phyloP scores from a whole-genome alignment of 2,888 invertebrate species.

The Caenorhabditis becei region DNA sequence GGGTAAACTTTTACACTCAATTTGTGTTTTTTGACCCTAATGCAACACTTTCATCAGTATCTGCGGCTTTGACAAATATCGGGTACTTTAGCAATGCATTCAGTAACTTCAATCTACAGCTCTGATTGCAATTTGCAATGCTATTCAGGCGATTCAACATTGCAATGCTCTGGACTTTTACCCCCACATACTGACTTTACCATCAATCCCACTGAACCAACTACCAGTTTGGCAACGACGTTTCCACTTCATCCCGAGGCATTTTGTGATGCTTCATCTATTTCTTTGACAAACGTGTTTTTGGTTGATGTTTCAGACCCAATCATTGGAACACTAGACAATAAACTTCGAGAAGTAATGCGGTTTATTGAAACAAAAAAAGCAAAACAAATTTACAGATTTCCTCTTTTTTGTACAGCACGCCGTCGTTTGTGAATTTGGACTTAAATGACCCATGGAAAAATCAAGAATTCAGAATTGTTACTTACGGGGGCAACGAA shows the following conservation, averaged over 20 bases:
- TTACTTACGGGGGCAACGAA: conserved; percentile 58
- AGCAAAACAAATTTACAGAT: background rate
- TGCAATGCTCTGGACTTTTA: conserved; percentile 46
- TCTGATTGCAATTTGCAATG: background rate
- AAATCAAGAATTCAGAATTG: conserved; percentile 48
- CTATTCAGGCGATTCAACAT: conserved; percentile 40
- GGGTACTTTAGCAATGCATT: conserved; percentile 43
- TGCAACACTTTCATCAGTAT: conserved; percentile 14
- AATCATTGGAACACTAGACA: conserved; percentile 54
- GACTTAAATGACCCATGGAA: conserved; percentile 23
- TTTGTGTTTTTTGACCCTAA: conserved; percentile 30
- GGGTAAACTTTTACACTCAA: conserved; percentile 53
- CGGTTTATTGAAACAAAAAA: too few relatives aligned
- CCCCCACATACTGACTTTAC: conserved; percentile 10
- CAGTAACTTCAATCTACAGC: conserved; percentile 7
- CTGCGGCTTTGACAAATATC: conserved; percentile 3
- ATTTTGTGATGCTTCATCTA: conserved; percentile 36
- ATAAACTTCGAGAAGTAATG: conserved; percentile 42
- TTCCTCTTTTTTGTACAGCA: conserved; percentile 21
- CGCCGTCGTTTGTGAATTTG: conserved; percentile 27
- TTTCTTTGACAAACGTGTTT: conserved; percentile 31
- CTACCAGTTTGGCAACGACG: background rate
- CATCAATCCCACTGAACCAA: background rate
- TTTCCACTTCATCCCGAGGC: conserved; percentile 20
- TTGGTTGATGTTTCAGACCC: conserved; percentile 57